These are phyloP conservation scores for Megathymus violae DNA, from an alignment of 1,140 invertebrate species.

Conservation along the genomic window DNA sequence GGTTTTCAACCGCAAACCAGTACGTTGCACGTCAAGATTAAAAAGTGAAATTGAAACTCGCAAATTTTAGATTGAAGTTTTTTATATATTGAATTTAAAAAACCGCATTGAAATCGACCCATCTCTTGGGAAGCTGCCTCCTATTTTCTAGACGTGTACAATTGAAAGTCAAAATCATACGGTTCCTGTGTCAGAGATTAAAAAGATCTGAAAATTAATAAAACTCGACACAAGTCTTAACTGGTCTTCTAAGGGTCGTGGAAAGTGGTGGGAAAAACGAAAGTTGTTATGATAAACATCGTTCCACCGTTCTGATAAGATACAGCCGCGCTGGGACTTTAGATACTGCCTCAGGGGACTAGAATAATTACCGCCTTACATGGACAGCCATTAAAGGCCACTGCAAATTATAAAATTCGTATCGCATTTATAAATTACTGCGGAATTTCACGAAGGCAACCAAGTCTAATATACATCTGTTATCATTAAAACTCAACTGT, in stretches of 20 bases:
- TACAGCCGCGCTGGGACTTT: neutral
- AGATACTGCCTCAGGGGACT: slow-evolving; percentile 1
- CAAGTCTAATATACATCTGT: too few species aligned
- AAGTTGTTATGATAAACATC: slow-evolving; percentile 32
- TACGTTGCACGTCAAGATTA: too few species aligned
- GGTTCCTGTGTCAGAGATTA: too few species aligned
- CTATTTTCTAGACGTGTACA: too few species aligned
- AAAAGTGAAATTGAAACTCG: too few species aligned
- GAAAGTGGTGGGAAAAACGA: slow-evolving; percentile 25
- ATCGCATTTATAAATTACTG: neutral
- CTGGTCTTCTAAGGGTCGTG: slow-evolving; percentile 15
- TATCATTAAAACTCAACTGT: too few species aligned
- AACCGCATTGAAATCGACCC: too few species aligned
- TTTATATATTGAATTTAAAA: too few species aligned
- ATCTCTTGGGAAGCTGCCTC: too few species aligned
- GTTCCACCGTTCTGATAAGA: slow-evolving; percentile 12
- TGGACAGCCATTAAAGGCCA: neutral
- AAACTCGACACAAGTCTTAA: neutral
- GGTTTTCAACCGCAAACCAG: too few species aligned
- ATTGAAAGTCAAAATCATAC: too few species aligned
- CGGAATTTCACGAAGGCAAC: neutral
- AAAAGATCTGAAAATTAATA: neutral
- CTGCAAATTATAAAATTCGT: neutral
- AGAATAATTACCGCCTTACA: slow-evolving; percentile 19
- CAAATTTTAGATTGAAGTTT: too few species aligned